Percentiles rank a stretch among this genome's conserved stretches.
Evolutionary conservation across 2,113 vertebrate genomes (phyloP).

Genomic region (Melierax canorus): DNA sequence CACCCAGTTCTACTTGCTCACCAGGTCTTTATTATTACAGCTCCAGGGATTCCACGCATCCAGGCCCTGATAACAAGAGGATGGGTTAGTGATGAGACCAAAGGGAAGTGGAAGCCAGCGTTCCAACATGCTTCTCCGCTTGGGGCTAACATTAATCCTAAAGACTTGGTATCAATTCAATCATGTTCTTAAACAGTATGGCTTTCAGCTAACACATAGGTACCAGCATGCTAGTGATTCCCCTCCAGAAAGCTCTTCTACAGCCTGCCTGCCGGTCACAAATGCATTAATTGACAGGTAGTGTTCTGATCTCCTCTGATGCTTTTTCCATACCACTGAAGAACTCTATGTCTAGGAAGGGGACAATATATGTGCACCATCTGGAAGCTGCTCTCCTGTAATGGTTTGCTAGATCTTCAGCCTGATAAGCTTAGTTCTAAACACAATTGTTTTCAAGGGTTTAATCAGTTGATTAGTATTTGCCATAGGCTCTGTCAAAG

Average conservation of each 20-base stretch:
- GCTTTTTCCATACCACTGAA: neutral
- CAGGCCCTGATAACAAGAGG: neutral
- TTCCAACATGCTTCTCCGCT: neutral
- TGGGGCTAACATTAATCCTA: neutral
- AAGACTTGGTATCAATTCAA: neutral
- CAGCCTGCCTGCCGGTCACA: neutral
- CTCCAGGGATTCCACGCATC: neutral
- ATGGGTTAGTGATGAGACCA: neutral
- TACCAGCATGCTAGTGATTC: neutral
- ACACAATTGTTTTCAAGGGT: neutral
- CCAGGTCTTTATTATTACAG: neutral
- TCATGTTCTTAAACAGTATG: neutral
- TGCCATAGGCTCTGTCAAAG: neutral
- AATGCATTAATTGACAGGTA: neutral
- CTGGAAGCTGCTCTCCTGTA: neutral
- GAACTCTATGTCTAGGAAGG: neutral
- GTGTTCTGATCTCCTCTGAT: neutral
- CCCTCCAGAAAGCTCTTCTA: neutral
- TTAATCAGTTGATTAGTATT: neutral
- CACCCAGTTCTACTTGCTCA: neutral
- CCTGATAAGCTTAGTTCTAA: neutral
- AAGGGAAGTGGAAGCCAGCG: neutral
- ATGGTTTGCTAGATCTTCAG: neutral
- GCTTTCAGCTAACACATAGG: neutral
- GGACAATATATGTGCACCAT: neutral